Evolutionary conservation across 2,113 vertebrate genomes (phyloP).

Genomic region (Oreochromis tanganicae): DNA sequence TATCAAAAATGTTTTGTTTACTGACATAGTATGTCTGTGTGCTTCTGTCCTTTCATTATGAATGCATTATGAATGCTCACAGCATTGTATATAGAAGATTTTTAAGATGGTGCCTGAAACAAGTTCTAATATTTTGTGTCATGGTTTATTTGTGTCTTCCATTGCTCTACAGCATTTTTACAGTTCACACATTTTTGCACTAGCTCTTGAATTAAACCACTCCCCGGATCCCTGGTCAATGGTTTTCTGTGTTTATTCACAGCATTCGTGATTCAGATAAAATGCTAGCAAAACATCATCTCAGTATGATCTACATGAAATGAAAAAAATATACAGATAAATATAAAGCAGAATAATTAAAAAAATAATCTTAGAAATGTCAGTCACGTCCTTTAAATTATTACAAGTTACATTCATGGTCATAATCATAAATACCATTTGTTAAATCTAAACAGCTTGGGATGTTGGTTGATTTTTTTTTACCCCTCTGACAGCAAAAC

Average conservation of each 20-base stretch:
- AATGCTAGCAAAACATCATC: not conserved
- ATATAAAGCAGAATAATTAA: not conserved
- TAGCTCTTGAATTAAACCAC: constrained; percentile 44
- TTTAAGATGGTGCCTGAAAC: not conserved
- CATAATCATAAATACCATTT: not conserved
- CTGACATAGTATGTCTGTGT: not conserved
- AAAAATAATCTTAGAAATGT: not conserved
- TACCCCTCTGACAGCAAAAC: not conserved
- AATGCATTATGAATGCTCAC: not conserved
- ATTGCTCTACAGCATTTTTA: not conserved
- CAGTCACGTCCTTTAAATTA: not conserved
- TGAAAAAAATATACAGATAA: constrained; percentile 1
- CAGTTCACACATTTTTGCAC: constrained; percentile 29
- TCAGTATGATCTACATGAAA: not conserved
- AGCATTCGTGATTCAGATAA: not conserved
- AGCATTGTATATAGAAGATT: not conserved
- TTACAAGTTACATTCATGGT: not conserved
- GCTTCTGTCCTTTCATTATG: not conserved
- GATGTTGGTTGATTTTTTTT: not conserved
- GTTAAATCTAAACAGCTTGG: not conserved
- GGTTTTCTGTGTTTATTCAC: constrained; percentile 27
- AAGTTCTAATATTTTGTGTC: not conserved
- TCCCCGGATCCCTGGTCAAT: not conserved
- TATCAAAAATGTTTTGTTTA: not conserved
- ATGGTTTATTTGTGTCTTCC: not conserved